Base-by-base conservation (phyloP, 2,797 vertebrate species). In the Falco concolor region DNA sequence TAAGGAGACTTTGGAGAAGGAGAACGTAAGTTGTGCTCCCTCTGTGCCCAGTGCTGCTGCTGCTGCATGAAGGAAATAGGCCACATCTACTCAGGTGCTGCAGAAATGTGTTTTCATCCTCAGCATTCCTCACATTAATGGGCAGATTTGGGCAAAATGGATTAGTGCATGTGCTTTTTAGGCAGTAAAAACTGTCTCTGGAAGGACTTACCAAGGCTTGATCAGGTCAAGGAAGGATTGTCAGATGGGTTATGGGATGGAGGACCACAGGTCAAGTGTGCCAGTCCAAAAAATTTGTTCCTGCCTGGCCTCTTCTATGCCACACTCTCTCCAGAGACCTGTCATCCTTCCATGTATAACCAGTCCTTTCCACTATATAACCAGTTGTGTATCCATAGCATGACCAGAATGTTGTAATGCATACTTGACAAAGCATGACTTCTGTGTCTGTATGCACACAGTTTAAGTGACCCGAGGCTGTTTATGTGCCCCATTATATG, bases 361-460 rank as follows among this genome's bases (percentile, higher is more conserved):
- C 56, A 53, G 25, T 57, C 17, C 47, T 77, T 84, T 89, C 38
- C n/a, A 13, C 8, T 78, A 0, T 27, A 27, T 52, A 44, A 49
- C 32, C 50, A 53, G 12, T 1, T 59, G 27, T 60, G 24, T 57
- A 57, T 49, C 50, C 27, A 23, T 23, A 53, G 27, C 38, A 49
- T 10, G 12, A 45, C 45, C 34, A 80, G 68, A 65, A 53, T 65
- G 7, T 40, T 76, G 14, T 9, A 25, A 38, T 2, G 4, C 7
- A 21, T 80, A 25, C 40, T 67, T 50, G 44, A 38, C 28, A 50
- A 32, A 20, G 20, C 6, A 4, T 67, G 34, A 19, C 50, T 77
- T 64, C 32, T 85, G 18, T 0, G 1, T 5, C 6, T 65, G 52
- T 27, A 44, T 19, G 12, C 2, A 0, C 7, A 12, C 9, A 76